Conservation (phyloP, 2,888 invertebrate species). For the Vesta saturnalis region DNA sequence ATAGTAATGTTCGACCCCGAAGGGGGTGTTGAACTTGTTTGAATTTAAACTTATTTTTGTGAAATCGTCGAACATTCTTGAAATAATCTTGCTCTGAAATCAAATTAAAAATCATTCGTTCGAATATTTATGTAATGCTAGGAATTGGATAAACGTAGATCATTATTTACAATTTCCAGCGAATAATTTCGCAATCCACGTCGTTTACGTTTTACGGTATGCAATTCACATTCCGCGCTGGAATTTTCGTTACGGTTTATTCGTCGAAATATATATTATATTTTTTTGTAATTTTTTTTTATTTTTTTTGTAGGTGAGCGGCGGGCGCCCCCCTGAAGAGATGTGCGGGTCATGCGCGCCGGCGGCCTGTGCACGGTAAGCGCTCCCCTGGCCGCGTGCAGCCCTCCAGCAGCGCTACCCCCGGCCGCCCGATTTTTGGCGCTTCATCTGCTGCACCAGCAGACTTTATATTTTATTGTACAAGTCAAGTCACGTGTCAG, state of each 20-base stretch:
- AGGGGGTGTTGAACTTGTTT: not conserved
- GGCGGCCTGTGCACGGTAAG: slow-evolving; percentile 83
- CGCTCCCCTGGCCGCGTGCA: slow-evolving; percentile 82
- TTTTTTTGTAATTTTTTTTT: slow-evolving; percentile 8
- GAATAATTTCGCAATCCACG: slow-evolving; percentile 16
- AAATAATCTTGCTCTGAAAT: too few relatives aligned
- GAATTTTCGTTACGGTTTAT: slow-evolving; percentile 25
- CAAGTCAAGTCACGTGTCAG: slow-evolving; percentile 87
- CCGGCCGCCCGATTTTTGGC: slow-evolving; percentile 73
- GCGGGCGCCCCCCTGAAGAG: slow-evolving; percentile 55
- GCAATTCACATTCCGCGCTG: slow-evolving; percentile 22
- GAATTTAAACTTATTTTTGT: not conserved
- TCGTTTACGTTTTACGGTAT: slow-evolving; percentile 21
- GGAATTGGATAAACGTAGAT: slow-evolving; percentile 2
- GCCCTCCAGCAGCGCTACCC: slow-evolving; percentile 69
- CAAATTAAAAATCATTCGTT: not conserved
- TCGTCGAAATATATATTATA: slow-evolving; percentile 4
- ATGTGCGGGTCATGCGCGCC: slow-evolving; percentile 61
- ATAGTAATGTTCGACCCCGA: not conserved
- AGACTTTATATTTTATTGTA: slow-evolving; percentile 67
- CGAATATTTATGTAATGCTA: slow-evolving; percentile 7
- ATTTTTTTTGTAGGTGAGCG: slow-evolving; percentile 42
- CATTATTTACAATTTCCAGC: slow-evolving; percentile 4
- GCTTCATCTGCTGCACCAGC: slow-evolving; percentile 71
- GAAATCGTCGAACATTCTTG: too few relatives aligned